These are phyloP conservation scores for Pimephales promelas DNA, from an alignment of 2,113 vertebrate genomes.

Conservation along the genomic window DNA sequence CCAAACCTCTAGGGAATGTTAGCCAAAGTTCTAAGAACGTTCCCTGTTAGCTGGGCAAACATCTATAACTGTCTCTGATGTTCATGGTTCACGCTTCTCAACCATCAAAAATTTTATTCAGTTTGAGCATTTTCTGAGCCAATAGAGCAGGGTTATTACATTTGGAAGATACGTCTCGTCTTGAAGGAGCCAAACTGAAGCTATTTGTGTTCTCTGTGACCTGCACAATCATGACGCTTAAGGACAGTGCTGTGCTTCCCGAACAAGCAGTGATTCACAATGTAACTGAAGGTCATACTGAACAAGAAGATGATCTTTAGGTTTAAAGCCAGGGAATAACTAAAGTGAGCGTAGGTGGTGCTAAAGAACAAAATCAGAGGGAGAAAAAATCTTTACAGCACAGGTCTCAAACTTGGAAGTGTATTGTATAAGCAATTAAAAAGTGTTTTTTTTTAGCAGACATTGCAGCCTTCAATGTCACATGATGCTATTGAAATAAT, in stretches of 20 bases:
- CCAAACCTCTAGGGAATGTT: too few species aligned
- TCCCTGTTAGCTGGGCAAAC: too few species aligned
- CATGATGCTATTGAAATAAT: too few species aligned
- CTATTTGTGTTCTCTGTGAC: constrained; percentile 17
- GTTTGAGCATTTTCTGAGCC: neutral
- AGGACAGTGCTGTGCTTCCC: neutral
- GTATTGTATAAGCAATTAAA: neutral
- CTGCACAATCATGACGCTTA: neutral
- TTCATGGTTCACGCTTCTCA: neutral
- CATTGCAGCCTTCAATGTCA: too few species aligned
- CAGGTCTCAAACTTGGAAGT: neutral
- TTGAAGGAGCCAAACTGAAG: neutral
- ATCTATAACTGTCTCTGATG: neutral
- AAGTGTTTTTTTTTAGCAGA: neutral
- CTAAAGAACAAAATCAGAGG: constrained; percentile 7
- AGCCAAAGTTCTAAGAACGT: too few species aligned
- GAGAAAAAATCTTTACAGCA: neutral
- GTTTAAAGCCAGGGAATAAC: neutral
- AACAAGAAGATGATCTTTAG: constrained; percentile 6
- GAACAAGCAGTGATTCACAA: constrained; percentile 14
- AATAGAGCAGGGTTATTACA: neutral
- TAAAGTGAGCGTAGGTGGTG: neutral
- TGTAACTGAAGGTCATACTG: constrained; percentile 14
- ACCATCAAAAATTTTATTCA: neutral
- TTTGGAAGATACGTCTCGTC: neutral